These are phyloP conservation scores for Leucosticte australis DNA, from an alignment of 2,113 vertebrate genomes.

Conservation along the genomic window DNA sequence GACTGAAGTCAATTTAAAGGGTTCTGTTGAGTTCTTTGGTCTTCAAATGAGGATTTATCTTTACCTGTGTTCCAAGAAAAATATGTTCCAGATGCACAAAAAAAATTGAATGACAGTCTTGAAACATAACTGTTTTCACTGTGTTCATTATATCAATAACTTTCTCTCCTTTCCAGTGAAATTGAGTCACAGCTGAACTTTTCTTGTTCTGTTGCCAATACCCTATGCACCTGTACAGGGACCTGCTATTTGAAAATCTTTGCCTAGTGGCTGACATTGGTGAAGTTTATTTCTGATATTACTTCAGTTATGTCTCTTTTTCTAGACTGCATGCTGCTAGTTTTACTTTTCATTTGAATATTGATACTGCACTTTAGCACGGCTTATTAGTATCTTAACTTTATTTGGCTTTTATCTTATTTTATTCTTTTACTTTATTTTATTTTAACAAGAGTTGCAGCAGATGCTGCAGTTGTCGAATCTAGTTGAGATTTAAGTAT, in stretches of 20 bases:
- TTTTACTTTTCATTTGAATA: not conserved
- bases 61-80: slow-evolving; percentile 28
- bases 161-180: slow-evolving; percentile 29
- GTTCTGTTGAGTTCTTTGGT: not conserved
- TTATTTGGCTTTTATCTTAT: not conserved
- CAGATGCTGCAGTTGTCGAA: slow-evolving; percentile 2
- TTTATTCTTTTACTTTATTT: not conserved
- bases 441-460: not conserved
- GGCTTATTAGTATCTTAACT: not conserved
- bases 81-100: slow-evolving; percentile 46
- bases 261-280: not conserved
- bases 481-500: slow-evolving; percentile 51
- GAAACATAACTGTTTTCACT: slow-evolving; percentile 48
- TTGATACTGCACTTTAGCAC: not conserved
- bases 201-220: slow-evolving; percentile 5
- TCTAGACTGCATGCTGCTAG: not conserved
- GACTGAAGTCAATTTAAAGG: slow-evolving; percentile 2
- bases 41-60: slow-evolving; percentile 20
- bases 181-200: slow-evolving; percentile 4
- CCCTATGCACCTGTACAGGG: slow-evolving; percentile 48
- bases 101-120: not conserved
- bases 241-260: slow-evolving; percentile 26
- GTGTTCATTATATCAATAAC: slow-evolving; percentile 19
- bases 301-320: not conserved
- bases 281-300: not conserved